These are phyloP conservation scores for Diplolepis rosae DNA, from an alignment of 2,888 invertebrate genomes.

Conservation along the genomic window DNA sequence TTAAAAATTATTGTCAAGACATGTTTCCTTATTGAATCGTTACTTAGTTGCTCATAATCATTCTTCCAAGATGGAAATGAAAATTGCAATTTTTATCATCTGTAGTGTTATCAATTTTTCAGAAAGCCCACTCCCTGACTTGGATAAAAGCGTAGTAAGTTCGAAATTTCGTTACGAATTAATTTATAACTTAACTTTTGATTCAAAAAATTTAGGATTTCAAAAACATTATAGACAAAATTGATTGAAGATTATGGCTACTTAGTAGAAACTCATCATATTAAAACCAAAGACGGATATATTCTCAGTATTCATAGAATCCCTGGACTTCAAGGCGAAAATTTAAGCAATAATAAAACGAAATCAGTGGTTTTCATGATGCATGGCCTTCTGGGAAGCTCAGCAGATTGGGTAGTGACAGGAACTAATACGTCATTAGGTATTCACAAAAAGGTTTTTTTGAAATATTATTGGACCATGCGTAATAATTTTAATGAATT, in stretches of 20 bases:
- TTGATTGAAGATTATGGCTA: slow-evolving; percentile 35
- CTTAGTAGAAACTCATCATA: slow-evolving; percentile 37
- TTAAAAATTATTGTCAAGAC: no score
- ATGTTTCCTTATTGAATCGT: no score
- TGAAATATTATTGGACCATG: background rate
- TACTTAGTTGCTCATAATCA: no score
- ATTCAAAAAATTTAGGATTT: background rate
- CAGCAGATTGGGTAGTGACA: slow-evolving; percentile 40
- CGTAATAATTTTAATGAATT: background rate
- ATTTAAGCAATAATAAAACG: slow-evolving; percentile 32
- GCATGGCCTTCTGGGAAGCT: slow-evolving; percentile 46
- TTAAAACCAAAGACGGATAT: slow-evolving; percentile 43
- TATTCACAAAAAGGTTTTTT: slow-evolving; percentile 57
- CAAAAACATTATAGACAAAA: slow-evolving; percentile 28
- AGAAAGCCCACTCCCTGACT: no score
- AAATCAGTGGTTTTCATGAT: slow-evolving; percentile 34
- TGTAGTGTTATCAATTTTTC: no score
- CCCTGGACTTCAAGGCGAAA: slow-evolving; percentile 26
- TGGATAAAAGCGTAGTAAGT: no score
- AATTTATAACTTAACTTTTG: no score
- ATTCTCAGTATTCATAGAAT: slow-evolving; percentile 43
- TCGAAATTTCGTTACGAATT: no score
- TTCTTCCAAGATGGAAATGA: no score
- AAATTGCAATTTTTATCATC: no score
- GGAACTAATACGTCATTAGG: slow-evolving; percentile 76